These are phyloP conservation scores for Cephonodes hylas DNA, from an alignment of 2,888 invertebrate genomes.

Conservation along the genomic window DNA sequence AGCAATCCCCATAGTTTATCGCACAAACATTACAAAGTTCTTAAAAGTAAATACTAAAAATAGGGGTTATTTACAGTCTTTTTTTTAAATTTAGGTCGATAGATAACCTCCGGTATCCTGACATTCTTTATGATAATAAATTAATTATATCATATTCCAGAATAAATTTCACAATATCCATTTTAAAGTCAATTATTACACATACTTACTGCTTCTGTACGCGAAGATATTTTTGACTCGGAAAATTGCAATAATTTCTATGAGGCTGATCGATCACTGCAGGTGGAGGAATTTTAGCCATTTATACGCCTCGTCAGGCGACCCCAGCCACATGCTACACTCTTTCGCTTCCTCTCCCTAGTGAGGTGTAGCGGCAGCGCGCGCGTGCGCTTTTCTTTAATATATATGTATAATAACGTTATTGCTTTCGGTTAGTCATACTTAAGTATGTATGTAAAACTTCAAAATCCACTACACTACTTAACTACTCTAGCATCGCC, in stretches of 20 bases:
- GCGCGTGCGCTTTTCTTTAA: constrained; percentile 58
- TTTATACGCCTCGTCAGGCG: neutral
- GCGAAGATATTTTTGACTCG: no score
- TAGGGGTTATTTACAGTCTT: neutral
- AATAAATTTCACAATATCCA: no score
- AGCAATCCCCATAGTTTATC: no score
- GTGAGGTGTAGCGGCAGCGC: constrained; percentile 53
- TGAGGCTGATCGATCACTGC: neutral
- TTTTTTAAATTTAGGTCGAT: neutral
- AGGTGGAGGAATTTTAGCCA: neutral
- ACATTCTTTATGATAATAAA: neutral
- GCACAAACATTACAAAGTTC: neutral
- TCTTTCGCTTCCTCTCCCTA: neutral
- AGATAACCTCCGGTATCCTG: neutral
- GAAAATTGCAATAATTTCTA: no score
- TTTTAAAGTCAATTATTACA: no score
- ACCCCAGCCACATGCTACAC: constrained; percentile 6
- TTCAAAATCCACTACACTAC: constrained; percentile 77
- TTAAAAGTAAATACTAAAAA: neutral
- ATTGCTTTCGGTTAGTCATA: constrained; percentile 78
- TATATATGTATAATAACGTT: constrained; percentile 56
- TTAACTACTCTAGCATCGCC: constrained; percentile 76
- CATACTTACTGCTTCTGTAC: no score
- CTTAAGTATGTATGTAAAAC: constrained; percentile 70
- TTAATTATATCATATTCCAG: neutral